Base-by-base conservation (phyloP, 2,888 invertebrate species). In the Athalia rosae region DNA sequence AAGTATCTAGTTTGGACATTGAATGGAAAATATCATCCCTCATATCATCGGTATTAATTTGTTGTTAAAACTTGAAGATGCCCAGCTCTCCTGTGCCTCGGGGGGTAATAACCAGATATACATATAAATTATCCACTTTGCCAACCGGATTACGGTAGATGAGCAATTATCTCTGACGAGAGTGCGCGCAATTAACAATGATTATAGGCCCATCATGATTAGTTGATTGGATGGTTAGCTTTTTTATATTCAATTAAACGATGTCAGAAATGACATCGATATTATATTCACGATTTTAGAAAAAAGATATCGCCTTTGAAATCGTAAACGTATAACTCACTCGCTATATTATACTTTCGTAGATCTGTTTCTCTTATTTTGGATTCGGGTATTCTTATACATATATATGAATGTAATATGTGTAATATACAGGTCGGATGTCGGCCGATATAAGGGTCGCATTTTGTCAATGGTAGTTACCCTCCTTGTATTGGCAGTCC, bases 211-310 rank as follows among this genome's bases (percentile, higher is more conserved):
- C 71, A 58, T 71, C 11, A 58, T 13, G n/a, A 43, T 45, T 43
- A 13, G 71, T 56, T 71, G 58, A 71, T 71, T 71, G 71, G 56
- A 45, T 58, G 45, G 45, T 58, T 58, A 71, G 56, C 71, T 71
- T 71, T 58, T 71, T 58, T 58, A 71, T 58, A 71, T 45, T 45
- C 71, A 58, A 58, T 71, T 58, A 13, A n/a, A 71, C 56, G 56
- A 58, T 58, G 50, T 28, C n/a, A n/a, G n/a, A n/a, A n/a, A n/a
- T n/a, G n/a, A n/a, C n/a, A 41, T 5, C n/a, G 15, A 58, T 71
- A 28, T 58, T 58, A 45, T 15, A 50, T 7, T 53, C 13, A 58
- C 43, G 50, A 56, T 56, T 58, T 71, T 45, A 5, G 7, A 11
- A 58, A 71, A 64, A 67, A 50, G 4, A 47, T 64, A 64, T 67